Percentiles rank a stretch among this genome's conserved stretches.
Conservation (phyloP, 1,140 invertebrate genomes). For the Musca domestica region DNA sequence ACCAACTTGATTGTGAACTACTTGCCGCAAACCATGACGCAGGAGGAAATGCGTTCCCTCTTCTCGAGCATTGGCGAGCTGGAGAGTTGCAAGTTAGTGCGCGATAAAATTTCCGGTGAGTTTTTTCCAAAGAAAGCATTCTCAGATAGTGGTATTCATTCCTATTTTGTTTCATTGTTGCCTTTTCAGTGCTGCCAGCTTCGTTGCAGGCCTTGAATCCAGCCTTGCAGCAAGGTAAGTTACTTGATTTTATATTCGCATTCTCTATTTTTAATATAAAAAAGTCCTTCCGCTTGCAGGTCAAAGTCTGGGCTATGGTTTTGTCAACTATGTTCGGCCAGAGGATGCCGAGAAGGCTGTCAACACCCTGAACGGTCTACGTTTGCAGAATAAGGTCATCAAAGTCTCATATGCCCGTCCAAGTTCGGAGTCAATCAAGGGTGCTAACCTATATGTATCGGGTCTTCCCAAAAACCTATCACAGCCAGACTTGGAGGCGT, state of each 20-base stretch:
- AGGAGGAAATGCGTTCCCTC: conserved; percentile 82
- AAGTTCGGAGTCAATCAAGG: conserved; percentile 85
- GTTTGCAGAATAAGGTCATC: conserved; percentile 86
- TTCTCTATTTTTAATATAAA: not conserved
- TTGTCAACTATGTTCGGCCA: conserved; percentile 80
- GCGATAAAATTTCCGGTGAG: conserved; percentile 80
- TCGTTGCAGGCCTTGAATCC: conserved; percentile 52
- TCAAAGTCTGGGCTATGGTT: conserved; percentile 86
- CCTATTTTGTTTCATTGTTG: conserved; percentile 6
- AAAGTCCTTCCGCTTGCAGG: conserved; percentile 55
- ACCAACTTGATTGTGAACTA: conserved; percentile 91
- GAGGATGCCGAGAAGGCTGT: conserved; percentile 88
- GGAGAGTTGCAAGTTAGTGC: conserved; percentile 86
- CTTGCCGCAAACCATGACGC: conserved; percentile 88
- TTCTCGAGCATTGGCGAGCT: conserved; percentile 86
- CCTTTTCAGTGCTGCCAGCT: conserved; percentile 47
- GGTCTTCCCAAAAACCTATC: conserved; percentile 83
- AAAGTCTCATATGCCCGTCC: conserved; percentile 89
- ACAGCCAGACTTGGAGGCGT: conserved; percentile 78
- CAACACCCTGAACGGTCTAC: conserved; percentile 79
- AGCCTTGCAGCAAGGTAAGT: conserved; percentile 50
- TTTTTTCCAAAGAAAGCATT: too few relatives aligned
- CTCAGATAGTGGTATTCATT: too few relatives aligned
- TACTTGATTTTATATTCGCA: not conserved
- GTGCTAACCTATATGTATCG: conserved; percentile 86